Conservation (phyloP, 2,113 vertebrate species). For the Pantherophis guttatus region DNA sequence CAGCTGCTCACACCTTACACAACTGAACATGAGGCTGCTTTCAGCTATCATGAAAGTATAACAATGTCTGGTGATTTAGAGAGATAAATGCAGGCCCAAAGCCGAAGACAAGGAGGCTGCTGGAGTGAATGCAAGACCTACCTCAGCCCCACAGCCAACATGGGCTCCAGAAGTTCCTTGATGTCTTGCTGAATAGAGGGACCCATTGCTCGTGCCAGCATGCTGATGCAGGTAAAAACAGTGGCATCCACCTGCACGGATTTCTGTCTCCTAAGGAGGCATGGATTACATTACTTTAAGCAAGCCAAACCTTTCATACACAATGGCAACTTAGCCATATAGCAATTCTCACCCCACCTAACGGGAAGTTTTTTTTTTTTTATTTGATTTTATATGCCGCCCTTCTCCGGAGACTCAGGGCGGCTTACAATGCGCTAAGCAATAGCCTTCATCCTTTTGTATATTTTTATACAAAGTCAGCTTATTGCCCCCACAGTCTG, state of each 20-base stretch:
- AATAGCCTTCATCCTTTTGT: no score
- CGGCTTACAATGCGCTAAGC: no score
- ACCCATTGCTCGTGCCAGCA: conserved; percentile 96
- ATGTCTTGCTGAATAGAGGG: conserved; percentile 95
- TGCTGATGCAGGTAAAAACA: conserved; percentile 96
- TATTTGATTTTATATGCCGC: no score
- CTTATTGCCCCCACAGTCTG: no score
- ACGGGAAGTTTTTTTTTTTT: not conserved
- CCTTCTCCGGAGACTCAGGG: no score
- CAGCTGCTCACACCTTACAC: not conserved
- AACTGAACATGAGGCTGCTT: not conserved
- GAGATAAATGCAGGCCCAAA: not conserved
- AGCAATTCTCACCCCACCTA: not conserved
- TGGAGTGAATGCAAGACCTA: conserved; percentile 39
- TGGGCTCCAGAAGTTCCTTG: conserved; percentile 96
- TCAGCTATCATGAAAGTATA: not conserved
- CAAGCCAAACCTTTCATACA: not conserved
- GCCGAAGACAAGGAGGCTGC: conserved; percentile 33
- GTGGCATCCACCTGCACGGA: conserved; percentile 96
- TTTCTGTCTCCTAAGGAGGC: conserved; percentile 86
- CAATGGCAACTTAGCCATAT: not conserved
- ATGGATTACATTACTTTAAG: not conserved
- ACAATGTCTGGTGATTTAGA: not conserved
- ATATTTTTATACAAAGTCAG: no score
- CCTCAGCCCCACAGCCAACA: conserved; percentile 97